phyloP scores from a whole-genome alignment of 2,888 invertebrate species.

The Melangyna quadrimaculata region DNA sequence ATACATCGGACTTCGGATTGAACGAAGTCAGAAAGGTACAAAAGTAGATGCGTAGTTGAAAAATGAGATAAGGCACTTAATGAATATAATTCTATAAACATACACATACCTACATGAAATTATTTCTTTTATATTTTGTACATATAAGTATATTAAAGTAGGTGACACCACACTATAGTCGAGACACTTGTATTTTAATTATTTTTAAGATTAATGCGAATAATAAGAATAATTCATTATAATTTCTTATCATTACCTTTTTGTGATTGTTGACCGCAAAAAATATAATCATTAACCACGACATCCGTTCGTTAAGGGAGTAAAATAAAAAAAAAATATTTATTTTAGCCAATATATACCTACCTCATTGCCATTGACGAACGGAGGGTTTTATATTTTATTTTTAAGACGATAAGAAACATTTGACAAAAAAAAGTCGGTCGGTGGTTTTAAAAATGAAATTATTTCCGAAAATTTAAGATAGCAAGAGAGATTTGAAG shows the following conservation, averaged over 20 bases:
- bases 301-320: conserved; percentile 10
- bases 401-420: background rate
- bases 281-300: background rate
- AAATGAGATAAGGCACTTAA: background rate
- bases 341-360: background rate
- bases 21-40: background rate
- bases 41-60: background rate
- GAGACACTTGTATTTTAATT: background rate
- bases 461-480: background rate
- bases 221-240: background rate
- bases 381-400: background rate
- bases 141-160: background rate
- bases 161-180: background rate
- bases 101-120: background rate
- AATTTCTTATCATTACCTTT: conserved; percentile 49
- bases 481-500: background rate
- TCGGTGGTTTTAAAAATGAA: background rate
- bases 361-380: conserved; percentile 15
- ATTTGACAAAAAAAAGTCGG: background rate
- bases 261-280: conserved; percentile 34
- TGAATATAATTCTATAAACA: too few relatives aligned
- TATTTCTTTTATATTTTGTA: too few relatives aligned
- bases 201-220: conserved; percentile 38
- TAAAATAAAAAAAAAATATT: background rate
- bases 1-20: conserved; percentile 3